These are phyloP conservation scores for Osedax fenrisi DNA, from an alignment of 2,888 invertebrate genomes.

Conservation along the genomic window DNA sequence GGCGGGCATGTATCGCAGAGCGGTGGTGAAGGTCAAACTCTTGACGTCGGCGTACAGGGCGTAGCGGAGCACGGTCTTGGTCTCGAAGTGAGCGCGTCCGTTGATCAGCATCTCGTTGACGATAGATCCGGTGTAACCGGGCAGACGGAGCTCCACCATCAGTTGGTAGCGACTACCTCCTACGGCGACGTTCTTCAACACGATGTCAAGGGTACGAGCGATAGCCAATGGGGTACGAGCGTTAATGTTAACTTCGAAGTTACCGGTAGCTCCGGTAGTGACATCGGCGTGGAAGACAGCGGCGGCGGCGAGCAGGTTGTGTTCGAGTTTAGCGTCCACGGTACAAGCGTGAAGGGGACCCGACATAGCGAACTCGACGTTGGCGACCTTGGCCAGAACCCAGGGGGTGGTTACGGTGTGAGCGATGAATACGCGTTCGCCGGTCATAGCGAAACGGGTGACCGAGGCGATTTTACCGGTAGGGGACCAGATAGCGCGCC, in stretches of 20 bases:
- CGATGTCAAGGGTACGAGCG: not conserved
- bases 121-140: not conserved
- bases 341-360: not conserved
- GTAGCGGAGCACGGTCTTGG: not conserved
- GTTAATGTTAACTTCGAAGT: not conserved
- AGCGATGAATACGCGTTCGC: not conserved
- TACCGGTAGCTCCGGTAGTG: not conserved
- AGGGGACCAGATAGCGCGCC: too few species aligned
- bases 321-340: not conserved
- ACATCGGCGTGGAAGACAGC: constrained; percentile 5
- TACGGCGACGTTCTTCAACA: not conserved
- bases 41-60: not conserved
- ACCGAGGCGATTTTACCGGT: not conserved
- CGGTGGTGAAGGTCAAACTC: constrained; percentile 8
- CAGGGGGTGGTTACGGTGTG: not conserved
- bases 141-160: not conserved
- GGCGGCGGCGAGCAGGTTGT: constrained; percentile 17
- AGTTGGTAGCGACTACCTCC: too few species aligned
- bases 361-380: not conserved
- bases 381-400: not conserved
- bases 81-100: not conserved
- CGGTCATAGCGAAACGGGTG: not conserved
- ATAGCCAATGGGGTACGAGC: not conserved
- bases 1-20: not conserved
- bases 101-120: not conserved